Percentiles rank a stretch among this genome's conserved stretches.
Conservation (phyloP, 2,113 vertebrate species). For the Machaerirhynchus nigripectus region DNA sequence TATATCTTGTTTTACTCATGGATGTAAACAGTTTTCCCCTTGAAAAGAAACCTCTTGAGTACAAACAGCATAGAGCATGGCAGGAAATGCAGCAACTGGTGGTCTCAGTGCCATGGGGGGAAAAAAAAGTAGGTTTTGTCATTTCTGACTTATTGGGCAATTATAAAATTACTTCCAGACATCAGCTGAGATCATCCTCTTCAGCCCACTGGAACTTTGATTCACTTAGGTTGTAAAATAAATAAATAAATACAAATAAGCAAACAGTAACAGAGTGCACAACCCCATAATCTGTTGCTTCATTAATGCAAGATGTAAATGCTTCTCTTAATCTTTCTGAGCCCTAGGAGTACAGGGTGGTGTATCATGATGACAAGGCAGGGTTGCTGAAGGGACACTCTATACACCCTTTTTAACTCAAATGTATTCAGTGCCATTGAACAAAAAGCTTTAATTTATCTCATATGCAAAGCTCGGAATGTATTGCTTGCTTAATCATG, state of each 20-base stretch:
- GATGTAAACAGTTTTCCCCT: background rate
- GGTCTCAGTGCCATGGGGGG: background rate
- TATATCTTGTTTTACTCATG: background rate
- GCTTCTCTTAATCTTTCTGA: conserved; percentile 31
- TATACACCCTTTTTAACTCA: background rate
- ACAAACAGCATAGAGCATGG: background rate
- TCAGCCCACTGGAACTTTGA: conserved; percentile 10
- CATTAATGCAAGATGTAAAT: conserved; percentile 30
- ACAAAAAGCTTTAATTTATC: conserved; percentile 21
- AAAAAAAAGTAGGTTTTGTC: conserved; percentile 14
- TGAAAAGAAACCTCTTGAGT: background rate
- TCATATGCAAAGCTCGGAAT: background rate
- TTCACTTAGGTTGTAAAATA: conserved; percentile 5
- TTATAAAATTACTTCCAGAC: conserved; percentile 51
- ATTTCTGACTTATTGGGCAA: conserved; percentile 28
- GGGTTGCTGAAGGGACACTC: conserved; percentile 26
- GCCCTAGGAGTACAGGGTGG: background rate
- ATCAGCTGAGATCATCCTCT: conserved; percentile 28
- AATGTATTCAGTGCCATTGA: background rate
- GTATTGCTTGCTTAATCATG: background rate
- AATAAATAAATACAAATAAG: conserved; percentile 22
- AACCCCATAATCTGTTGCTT: conserved; percentile 28
- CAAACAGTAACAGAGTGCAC: conserved; percentile 23
- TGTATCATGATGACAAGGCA: conserved; percentile 29
- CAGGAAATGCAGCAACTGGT: conserved; percentile 7